Percentiles rank a stretch among this genome's conserved stretches.
Evolutionary conservation across 2,888 invertebrate species (phyloP).

Genomic region (Cartodere bifasciata): DNA sequence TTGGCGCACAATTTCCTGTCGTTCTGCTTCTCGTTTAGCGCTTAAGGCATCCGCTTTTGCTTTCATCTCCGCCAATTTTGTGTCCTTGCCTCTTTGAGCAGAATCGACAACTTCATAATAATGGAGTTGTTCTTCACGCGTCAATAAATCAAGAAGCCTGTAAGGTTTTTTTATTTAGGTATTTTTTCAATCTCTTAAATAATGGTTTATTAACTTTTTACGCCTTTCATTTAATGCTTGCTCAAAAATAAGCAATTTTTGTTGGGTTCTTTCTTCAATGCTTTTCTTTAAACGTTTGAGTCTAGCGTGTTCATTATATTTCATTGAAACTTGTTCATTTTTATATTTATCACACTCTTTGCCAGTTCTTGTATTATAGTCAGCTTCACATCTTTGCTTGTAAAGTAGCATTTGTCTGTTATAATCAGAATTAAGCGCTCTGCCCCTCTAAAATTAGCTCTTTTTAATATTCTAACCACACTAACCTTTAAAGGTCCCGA

Average conservation of each 20-base stretch:
- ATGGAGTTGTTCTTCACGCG: conserved; percentile 39
- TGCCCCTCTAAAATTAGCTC: conserved; percentile 10
- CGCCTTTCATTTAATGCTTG: conserved; percentile 31
- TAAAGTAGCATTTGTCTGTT: conserved; percentile 21
- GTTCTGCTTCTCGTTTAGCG: conserved; percentile 40
- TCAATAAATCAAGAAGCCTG: conserved; percentile 37
- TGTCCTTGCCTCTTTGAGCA: conserved; percentile 39
- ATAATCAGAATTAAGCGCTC: conserved; percentile 6
- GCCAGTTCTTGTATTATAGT: conserved; percentile 10
- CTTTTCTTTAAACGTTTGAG: conserved; percentile 20
- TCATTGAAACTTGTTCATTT: conserved; percentile 17
- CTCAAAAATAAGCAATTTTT: conserved; percentile 26
- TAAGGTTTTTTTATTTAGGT: background rate
- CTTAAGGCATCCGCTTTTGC: conserved; percentile 35
- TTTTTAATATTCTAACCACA: no score
- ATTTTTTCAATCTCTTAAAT: background rate
- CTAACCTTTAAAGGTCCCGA: no score
- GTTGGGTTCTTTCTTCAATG: conserved; percentile 24
- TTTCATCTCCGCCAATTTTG: conserved; percentile 39
- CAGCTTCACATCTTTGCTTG: conserved; percentile 19
- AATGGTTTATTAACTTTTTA: conserved; percentile 23
- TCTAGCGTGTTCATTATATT: conserved; percentile 24
- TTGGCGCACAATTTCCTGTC: conserved; percentile 35
- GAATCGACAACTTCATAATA: conserved; percentile 41
- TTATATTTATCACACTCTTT: conserved; percentile 11